Conservation (phyloP, 1,140 invertebrate species). For the Eurosta solidaginis region DNA sequence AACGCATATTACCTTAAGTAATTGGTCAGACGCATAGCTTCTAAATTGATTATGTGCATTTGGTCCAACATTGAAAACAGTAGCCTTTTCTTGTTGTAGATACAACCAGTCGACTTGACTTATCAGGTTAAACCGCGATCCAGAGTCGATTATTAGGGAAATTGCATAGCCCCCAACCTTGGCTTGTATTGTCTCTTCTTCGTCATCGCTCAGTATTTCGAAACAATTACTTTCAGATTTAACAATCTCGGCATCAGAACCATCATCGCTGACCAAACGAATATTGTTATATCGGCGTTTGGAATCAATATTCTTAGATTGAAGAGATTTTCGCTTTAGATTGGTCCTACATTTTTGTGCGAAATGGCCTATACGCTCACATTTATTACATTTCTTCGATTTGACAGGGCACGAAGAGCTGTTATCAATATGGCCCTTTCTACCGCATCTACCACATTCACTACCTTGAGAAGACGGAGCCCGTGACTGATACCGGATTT, state of each 20-base stretch:
- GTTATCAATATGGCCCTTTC: background rate
- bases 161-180: conserved; percentile 29
- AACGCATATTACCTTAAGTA: too few relatives aligned
- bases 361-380: background rate
- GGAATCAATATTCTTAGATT: background rate
- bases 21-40: conserved; percentile 34
- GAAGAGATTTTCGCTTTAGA: background rate
- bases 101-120: conserved; percentile 29
- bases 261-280: background rate
- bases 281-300: background rate
- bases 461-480: background rate
- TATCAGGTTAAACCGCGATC: conserved; percentile 37
- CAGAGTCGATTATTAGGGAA: conserved; percentile 37
- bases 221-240: background rate
- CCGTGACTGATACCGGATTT: background rate
- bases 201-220: background rate
- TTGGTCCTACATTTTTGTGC: background rate
- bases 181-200: conserved; percentile 34
- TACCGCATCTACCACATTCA: background rate
- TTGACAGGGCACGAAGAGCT: background rate
- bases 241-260: background rate
- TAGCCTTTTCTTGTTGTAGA: conserved; percentile 30
- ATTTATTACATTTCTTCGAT: conserved; percentile 22
- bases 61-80: conserved; percentile 31
- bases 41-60: conserved; percentile 35